These are phyloP conservation scores for Lophura nycthemera DNA, from an alignment of 2,113 vertebrate genomes.

Conservation along the genomic window DNA sequence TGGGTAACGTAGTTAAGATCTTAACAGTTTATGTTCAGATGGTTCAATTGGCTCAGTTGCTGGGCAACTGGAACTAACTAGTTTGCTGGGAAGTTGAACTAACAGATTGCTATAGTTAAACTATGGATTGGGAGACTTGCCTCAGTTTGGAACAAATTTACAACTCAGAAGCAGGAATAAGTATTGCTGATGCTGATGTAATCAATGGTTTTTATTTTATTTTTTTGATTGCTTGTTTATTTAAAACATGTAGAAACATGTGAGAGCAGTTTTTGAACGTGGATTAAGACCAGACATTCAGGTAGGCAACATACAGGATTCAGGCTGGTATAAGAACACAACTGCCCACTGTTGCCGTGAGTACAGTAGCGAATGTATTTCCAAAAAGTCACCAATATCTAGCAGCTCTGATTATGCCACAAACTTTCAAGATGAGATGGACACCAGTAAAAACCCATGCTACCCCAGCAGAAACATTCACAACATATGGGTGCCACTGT, in stretches of 20 bases:
- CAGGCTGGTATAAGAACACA: neutral
- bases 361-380: neutral
- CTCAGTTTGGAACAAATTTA: constrained; percentile 37
- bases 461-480: neutral
- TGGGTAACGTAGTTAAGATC: neutral
- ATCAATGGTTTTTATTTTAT: neutral
- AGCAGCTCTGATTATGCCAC: neutral
- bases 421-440: neutral
- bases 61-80: neutral
- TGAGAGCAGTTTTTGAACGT: neutral
- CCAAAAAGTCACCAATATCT: neutral
- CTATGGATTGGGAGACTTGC: constrained; percentile 26
- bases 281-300: neutral
- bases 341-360: neutral
- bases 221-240: neutral
- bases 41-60: neutral
- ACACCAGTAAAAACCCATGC: neutral
- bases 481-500: neutral
- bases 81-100: neutral
- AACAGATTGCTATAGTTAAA: constrained; percentile 47
- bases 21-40: neutral
- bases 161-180: neutral
- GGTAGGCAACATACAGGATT: neutral
- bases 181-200: neutral
- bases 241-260: neutral